Evolutionary conservation across 2,113 vertebrate species (phyloP), one percentile per base, ranked within the genome.

Genomic region (Chrysemys picta): DNA sequence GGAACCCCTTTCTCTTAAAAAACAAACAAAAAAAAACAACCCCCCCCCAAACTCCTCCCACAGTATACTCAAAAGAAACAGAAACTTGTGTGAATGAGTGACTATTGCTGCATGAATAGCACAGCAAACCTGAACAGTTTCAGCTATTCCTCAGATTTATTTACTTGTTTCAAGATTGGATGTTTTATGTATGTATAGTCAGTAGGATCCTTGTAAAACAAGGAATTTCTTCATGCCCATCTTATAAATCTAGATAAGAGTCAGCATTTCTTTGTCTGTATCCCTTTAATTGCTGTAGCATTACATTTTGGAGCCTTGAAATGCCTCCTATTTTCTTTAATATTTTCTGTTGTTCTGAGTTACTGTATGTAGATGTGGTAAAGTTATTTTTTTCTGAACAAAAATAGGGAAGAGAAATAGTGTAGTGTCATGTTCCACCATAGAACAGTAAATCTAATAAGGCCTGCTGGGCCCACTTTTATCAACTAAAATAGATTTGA

Each of bases 401-500:
- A 12, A 96, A 89, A 86, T 84, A 72, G 79, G 31, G 4, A 97
- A 94, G 62, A 89, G 82, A 94, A 97, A 89, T 94, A 93, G 75
- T 89, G 4, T 79, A 62, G 38, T 92, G 35, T 87, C 83, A 80
- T 93, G 69, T 93, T 97, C 90, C 84, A 35, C 65, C 57, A n/a
- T 49, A 56, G 87, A 90, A 91, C 54, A 94, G 59, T 97, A 96
- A 96, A 97, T 95, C 90, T 90, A 96, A 86, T 97, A 94, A 97
- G 94, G 93, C 29, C 93, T 98, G 72, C 94, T 97, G 91, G 88
- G 95, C 80, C 89, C 50, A 83, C 84, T 97, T 96, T 93, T 96
- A 91, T 96, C 65, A 94, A 90, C 82, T 92, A 57, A 97, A 95
- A 94, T 96, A 97, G 93, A 90, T 97, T 96, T 96, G 91, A 93